Base-by-base conservation (phyloP, 2,797 vertebrate species). In the Halcyon smyrnensis region DNA sequence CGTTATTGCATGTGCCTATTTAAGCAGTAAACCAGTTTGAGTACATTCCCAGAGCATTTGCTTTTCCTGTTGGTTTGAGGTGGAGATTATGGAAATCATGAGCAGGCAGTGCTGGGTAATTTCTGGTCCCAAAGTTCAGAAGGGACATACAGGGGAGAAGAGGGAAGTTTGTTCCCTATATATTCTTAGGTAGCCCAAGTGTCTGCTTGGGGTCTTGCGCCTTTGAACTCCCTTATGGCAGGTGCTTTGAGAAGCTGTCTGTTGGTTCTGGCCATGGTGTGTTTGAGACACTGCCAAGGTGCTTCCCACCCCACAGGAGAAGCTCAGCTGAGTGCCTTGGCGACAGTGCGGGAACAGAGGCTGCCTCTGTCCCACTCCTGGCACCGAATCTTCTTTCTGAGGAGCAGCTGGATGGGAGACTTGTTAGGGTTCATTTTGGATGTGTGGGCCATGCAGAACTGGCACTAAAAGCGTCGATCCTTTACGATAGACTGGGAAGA, bases 11-110 rank as follows among this genome's bases (percentile, higher is more conserved):
- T 68, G 27, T 62, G 75, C 81, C 87, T 95, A 1, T 57, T 93
- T 90, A 71, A 89, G 68, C 81, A 59, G 75, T 65, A 82, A 90
- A 84, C 34, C 86, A 77, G 65, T 78, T 90, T 28, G 69, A 80
- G 39, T 37, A 15, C 39, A 5, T 89, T 82, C 68, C 60, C 65
- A 71, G 78, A 80, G 78, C 32, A 15, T 39, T 93, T 73, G 39
- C 37, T 93, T 92, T 69, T 77, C 37, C 50, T 70, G 0, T 48
- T 7, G 2, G 8, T 90, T 84, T 8, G n/a, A 60, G 70, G 59
- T 65, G 39, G 43, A 57, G 39, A 56, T 74, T 57, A 36, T 3
- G 4, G 39, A 65, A 79, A 11, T 39, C 23, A 14, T 0, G 18
- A 86, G 15, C 63, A 54, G 46, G 30, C 57, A 86, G 50, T 1